Percentiles rank a stretch among this genome's conserved stretches.
Evolutionary conservation across 2,888 invertebrate genomes (phyloP).

Genomic region (Diaphora mendica): DNA sequence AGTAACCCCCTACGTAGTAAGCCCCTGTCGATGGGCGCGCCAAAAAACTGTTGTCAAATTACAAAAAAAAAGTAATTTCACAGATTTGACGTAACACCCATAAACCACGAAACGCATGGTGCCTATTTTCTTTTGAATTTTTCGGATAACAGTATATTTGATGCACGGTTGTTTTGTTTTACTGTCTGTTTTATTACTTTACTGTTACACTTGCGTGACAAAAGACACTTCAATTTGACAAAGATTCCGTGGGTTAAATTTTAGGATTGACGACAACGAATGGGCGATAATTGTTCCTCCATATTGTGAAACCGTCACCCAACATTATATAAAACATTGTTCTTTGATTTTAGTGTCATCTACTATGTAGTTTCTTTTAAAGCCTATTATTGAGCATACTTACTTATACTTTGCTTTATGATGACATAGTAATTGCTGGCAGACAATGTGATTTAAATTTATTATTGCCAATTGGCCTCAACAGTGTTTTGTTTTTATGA

Average conservation of each 20-base stretch:
- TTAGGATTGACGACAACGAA: conserved; percentile 13
- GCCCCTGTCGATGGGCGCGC: background rate
- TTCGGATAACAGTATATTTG: conserved; percentile 14
- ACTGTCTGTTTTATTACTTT: conserved; percentile 28
- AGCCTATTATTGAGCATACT: background rate
- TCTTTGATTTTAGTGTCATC: background rate
- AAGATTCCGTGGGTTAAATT: conserved; percentile 19
- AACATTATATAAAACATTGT: background rate
- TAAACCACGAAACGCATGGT: conserved; percentile 13
- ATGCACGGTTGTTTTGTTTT: conserved; percentile 18
- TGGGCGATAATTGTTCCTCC: conserved; percentile 26
- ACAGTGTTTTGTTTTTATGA: background rate
- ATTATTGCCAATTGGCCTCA: background rate
- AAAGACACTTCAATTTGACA: conserved; percentile 30
- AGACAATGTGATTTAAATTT: background rate
- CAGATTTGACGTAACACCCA: conserved; percentile 1
- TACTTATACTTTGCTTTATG: background rate
- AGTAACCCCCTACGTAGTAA: background rate
- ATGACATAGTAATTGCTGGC: background rate
- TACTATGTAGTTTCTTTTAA: background rate
- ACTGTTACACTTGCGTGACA: conserved; percentile 35
- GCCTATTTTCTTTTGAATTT: conserved; percentile 1
- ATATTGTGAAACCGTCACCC: conserved; percentile 7
- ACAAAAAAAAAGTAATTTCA: background rate
- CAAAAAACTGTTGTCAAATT: background rate